phyloP scores from a whole-genome alignment of 2,888 invertebrate species.

The Cordilura impudica region DNA sequence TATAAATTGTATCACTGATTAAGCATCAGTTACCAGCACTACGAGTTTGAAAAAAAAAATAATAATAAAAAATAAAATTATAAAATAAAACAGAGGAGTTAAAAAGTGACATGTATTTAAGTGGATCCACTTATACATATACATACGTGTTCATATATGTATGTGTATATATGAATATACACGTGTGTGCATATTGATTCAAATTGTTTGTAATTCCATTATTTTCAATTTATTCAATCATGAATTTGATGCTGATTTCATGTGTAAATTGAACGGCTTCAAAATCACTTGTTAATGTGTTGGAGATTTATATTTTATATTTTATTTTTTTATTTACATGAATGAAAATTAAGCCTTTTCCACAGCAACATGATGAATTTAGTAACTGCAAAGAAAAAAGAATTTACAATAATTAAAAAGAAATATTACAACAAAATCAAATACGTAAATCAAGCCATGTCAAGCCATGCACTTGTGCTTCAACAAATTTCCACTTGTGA shows the following conservation, averaged over 20 bases:
- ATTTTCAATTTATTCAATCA: neutral
- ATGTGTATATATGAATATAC: neutral
- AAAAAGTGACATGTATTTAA: neutral
- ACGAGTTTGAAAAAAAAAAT: neutral
- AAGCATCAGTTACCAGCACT: conserved; percentile 31
- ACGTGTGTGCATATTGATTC: neutral
- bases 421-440: no score
- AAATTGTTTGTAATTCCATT: neutral
- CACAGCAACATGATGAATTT: neutral
- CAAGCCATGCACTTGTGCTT: no score
- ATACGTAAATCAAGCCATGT: no score
- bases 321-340: neutral
- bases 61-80: neutral
- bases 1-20: conserved; percentile 36
- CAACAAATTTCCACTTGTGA: no score
- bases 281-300: neutral
- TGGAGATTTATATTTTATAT: neutral
- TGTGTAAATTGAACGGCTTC: neutral
- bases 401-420: no score
- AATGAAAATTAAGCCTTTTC: neutral
- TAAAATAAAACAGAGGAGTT: neutral
- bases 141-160: neutral
- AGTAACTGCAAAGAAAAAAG: neutral
- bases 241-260: neutral
- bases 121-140: neutral